These are phyloP conservation scores for Triops cancriformis DNA, from an alignment of 1,140 invertebrate species.

Conservation along the genomic window DNA sequence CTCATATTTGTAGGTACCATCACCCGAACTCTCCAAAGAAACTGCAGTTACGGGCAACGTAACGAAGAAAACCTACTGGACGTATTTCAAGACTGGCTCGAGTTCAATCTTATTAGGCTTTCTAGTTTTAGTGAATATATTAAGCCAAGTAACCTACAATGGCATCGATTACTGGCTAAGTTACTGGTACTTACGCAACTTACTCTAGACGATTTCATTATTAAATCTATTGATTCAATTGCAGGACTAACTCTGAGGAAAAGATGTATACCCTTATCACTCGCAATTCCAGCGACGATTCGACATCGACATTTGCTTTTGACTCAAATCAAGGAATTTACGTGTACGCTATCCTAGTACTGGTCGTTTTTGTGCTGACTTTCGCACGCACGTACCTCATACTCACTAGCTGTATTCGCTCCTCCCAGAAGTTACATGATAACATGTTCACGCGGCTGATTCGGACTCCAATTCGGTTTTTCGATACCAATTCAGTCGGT, in stretches of 20 bases:
- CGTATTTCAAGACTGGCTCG: slow-evolving; percentile 59
- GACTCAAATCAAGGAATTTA: slow-evolving; percentile 30
- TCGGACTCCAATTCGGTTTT: slow-evolving; percentile 68
- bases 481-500: slow-evolving; percentile 68
- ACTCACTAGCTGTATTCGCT: slow-evolving; percentile 67
- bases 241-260: slow-evolving; percentile 24
- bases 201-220: slow-evolving; percentile 1
- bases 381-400: slow-evolving; percentile 52
- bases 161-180: slow-evolving; percentile 70
- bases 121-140: slow-evolving; percentile 49
- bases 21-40: slow-evolving; percentile 29
- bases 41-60: slow-evolving; percentile 48
- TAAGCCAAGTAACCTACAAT: slow-evolving; percentile 59
- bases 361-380: slow-evolving; percentile 46
- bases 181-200: slow-evolving; percentile 49
- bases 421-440: slow-evolving; percentile 69
- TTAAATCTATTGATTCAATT: not conserved
- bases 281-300: not conserved
- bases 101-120: slow-evolving; percentile 46
- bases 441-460: slow-evolving; percentile 68
- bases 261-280: not conserved
- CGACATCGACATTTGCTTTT: not conserved
- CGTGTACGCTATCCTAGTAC: slow-evolving; percentile 47
- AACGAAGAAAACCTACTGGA: slow-evolving; percentile 49
- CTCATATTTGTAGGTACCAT: too few relatives aligned